Evolutionary conservation across 2,797 vertebrate species (phyloP).

Genomic region (Zalophus californianus): DNA sequence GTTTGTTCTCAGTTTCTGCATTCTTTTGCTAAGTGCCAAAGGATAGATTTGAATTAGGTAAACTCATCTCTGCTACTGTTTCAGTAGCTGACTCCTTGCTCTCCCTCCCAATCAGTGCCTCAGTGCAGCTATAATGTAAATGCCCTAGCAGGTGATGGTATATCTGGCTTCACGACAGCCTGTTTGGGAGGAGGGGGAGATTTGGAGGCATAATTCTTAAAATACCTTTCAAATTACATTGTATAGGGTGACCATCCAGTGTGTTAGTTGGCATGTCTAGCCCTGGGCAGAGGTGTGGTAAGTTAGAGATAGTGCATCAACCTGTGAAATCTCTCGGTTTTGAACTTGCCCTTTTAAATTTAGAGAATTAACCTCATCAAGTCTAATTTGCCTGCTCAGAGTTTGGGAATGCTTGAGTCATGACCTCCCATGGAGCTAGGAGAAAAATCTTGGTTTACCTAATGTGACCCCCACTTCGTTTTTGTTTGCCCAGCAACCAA

Average conservation of each 20-base stretch:
- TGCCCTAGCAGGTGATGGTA: background rate
- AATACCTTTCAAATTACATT: slow-evolving; percentile 2
- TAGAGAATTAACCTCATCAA: slow-evolving; percentile 34
- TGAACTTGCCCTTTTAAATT: slow-evolving; percentile 8
- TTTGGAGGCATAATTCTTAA: slow-evolving; percentile 5
- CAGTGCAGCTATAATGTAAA: background rate
- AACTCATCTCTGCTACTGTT: slow-evolving; percentile 9
- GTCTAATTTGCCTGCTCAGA: slow-evolving; percentile 14
- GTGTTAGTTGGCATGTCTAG: background rate
- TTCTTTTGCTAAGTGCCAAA: slow-evolving; percentile 38
- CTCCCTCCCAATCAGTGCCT: background rate
- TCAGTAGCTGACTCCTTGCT: slow-evolving; percentile 9
- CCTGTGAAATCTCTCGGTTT: background rate
- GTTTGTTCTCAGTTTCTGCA: background rate
- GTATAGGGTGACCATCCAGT: background rate
- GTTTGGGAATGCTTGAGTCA: slow-evolving; percentile 1
- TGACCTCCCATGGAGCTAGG: background rate
- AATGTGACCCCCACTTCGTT: background rate
- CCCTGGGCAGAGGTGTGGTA: background rate
- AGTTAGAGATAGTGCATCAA: background rate
- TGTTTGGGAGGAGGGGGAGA: background rate
- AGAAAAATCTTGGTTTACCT: slow-evolving; percentile 26
- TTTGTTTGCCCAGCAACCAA: background rate
- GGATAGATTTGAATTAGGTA: background rate
- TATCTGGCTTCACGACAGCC: background rate